These are phyloP conservation scores for Rosalia funebris DNA, from an alignment of 2,888 invertebrate genomes.

Conservation along the genomic window DNA sequence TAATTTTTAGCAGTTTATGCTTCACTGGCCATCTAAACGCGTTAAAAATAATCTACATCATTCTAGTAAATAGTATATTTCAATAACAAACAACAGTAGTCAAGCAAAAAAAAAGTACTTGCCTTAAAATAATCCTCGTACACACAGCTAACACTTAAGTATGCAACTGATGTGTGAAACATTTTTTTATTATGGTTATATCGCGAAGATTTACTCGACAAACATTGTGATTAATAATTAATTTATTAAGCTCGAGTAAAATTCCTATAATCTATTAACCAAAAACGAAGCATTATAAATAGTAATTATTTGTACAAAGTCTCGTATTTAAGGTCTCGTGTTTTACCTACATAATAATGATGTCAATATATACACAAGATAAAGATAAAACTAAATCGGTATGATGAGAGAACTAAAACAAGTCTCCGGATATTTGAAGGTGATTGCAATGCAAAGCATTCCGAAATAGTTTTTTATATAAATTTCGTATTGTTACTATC, in stretches of 20 bases:
- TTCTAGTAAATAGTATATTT: not conserved
- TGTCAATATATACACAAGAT: no score
- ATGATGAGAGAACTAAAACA: no score
- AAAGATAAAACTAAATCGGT: no score
- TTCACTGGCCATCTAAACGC: not conserved
- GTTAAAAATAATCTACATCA: not conserved
- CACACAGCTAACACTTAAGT: not conserved
- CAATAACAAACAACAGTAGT: not conserved
- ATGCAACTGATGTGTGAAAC: slow-evolving; percentile 2
- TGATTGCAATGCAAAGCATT: no score
- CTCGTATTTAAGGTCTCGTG: no score
- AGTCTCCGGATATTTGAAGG: no score
- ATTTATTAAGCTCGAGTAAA: not conserved
- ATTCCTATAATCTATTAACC: not conserved
- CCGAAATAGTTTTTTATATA: no score
- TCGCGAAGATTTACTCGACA: slow-evolving; percentile 5
- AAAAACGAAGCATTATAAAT: no score
- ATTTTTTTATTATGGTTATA: slow-evolving; percentile 12
- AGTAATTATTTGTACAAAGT: no score
- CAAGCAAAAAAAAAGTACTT: not conserved
- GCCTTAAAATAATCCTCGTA: not conserved
- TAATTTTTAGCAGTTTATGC: not conserved
- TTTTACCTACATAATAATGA: no score
- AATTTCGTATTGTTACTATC: no score
- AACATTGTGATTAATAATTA: slow-evolving; percentile 4